Conservation (phyloP, 2,888 invertebrate species). For the Merodon equestris region DNA sequence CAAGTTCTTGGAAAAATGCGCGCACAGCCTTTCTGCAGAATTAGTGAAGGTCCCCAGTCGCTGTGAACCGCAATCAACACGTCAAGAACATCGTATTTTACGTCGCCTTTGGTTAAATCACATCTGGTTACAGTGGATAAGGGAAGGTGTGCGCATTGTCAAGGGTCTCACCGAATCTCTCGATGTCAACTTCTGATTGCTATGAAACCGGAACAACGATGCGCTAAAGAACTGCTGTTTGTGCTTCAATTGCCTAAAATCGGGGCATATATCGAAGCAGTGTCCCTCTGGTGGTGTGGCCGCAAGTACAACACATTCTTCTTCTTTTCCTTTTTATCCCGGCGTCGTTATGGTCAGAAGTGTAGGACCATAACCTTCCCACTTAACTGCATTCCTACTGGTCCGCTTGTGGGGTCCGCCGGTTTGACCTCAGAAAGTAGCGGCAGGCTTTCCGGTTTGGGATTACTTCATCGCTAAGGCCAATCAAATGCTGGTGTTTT, state of each 20-base stretch:
- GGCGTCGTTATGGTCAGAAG: too few species aligned
- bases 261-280: conserved; percentile 27
- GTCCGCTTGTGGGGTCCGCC: too few species aligned
- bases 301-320: not conserved
- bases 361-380: too few species aligned
- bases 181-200: conserved; percentile 6
- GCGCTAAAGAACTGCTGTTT: conserved; percentile 6
- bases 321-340: too few species aligned
- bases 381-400: too few species aligned
- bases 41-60: not conserved
- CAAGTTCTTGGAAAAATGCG: conserved; percentile 22
- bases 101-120: not conserved
- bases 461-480: too few species aligned
- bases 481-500: too few species aligned
- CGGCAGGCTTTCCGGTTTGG: too few species aligned
- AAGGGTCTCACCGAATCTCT: not conserved
- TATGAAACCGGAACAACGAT: not conserved
- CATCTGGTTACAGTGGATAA: not conserved
- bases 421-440: too few species aligned
- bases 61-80: not conserved
- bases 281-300: conserved; percentile 1
- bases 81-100: not conserved
- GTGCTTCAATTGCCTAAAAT: conserved; percentile 32
- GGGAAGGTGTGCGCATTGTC: not conserved
- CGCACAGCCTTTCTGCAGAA: conserved; percentile 1